Percentiles rank a stretch among this genome's conserved stretches.
Conservation (phyloP, 2,113 vertebrate species). For the Arizona elegans region DNA sequence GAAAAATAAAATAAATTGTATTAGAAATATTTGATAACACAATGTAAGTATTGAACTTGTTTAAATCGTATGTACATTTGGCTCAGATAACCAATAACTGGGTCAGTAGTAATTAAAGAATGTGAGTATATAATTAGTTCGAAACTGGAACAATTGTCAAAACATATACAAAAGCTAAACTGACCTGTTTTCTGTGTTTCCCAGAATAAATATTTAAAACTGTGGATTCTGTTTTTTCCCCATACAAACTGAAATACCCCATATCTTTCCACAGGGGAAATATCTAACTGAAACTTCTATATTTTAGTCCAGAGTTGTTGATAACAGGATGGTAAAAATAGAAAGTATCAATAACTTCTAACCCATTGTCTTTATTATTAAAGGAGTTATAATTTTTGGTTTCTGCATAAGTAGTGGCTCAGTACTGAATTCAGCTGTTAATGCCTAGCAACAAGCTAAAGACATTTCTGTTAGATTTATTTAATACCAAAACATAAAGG, state of each 20-base stretch:
- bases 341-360: conserved; percentile 4
- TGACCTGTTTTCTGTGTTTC: not conserved
- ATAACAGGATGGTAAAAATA: conserved; percentile 5
- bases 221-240: not conserved
- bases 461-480: not conserved
- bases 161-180: not conserved
- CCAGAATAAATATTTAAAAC: not conserved
- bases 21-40: not conserved
- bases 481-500: not conserved
- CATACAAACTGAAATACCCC: not conserved
- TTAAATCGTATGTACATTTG: not conserved
- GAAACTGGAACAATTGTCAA: not conserved
- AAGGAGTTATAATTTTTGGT: not conserved
- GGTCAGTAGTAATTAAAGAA: not conserved
- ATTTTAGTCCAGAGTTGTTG: not conserved
- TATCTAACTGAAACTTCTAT: not conserved
- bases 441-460: conserved; percentile 28
- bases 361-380: not conserved
- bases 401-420: conserved; percentile 4
- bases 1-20: not conserved
- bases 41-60: not conserved
- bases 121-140: not conserved
- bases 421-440: conserved; percentile 5
- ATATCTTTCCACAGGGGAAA: not conserved
- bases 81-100: not conserved